phyloP scores from a whole-genome alignment of 2,113 vertebrate species.

The Megaceryle maxima region DNA sequence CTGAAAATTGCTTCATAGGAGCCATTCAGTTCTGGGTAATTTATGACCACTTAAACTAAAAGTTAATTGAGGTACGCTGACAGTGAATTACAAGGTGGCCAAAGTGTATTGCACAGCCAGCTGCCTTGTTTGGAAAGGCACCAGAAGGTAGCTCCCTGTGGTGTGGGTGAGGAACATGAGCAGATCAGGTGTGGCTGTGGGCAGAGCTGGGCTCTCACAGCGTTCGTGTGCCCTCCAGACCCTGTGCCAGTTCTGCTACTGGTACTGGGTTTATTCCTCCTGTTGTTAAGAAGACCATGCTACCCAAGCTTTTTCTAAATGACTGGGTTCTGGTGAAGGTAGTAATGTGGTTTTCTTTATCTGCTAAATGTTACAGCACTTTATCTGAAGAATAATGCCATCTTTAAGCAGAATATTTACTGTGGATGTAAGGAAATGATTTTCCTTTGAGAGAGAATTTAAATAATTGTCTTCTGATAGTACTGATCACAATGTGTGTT shows the following conservation, averaged over 20 bases:
- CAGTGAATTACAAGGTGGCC: neutral
- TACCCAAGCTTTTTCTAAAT: neutral
- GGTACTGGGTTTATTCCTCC: neutral
- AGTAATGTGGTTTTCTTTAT: neutral
- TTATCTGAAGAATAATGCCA: neutral
- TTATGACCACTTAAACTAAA: neutral
- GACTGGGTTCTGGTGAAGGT: neutral
- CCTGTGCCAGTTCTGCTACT: neutral
- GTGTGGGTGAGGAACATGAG: neutral
- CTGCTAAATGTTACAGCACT: neutral
- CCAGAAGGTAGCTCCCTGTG: neutral
- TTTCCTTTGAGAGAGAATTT: neutral
- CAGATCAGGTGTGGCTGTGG: neutral
- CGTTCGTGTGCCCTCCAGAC: neutral
- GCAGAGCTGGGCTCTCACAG: neutral
- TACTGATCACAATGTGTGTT: neutral
- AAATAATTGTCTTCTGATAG: neutral
- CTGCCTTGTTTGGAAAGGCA: neutral
- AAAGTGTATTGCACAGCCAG: neutral
- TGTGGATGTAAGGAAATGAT: neutral
- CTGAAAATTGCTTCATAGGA: slow-evolving; percentile 22
- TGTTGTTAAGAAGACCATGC: rapidly evolving
- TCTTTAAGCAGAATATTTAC: neutral
- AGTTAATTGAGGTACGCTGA: neutral
- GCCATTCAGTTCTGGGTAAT: neutral